Conservation (phyloP, 2,888 invertebrate species). For the Idaea straminata region DNA sequence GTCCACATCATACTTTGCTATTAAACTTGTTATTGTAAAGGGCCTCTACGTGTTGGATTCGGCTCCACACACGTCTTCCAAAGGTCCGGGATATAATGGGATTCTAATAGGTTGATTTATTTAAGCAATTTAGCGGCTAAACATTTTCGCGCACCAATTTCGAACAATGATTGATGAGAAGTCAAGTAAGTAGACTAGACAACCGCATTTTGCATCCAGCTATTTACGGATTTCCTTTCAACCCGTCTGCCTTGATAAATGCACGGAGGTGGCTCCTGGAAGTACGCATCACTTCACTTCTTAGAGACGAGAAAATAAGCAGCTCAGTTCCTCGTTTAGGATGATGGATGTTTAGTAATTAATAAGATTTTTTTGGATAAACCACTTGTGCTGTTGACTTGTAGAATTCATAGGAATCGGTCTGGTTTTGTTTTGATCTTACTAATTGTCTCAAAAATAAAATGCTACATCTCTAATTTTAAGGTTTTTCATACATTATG, state of each 20-base stretch:
- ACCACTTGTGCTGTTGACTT: not conserved
- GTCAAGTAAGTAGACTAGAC: conserved; percentile 38
- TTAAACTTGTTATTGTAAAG: no score
- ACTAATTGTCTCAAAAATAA: no score
- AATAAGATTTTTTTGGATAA: conserved; percentile 3
- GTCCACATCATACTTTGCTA: no score
- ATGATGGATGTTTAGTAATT: conserved; percentile 20
- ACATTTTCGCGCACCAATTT: conserved; percentile 13
- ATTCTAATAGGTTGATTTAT: not conserved
- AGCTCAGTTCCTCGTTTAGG: conserved; percentile 26
- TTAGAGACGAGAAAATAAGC: conserved; percentile 27
- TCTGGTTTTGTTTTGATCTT: no score
- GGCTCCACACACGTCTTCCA: no score
- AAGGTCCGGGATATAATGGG: no score
- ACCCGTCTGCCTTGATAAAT: conserved; percentile 76
- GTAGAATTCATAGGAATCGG: no score
- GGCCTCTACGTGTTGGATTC: no score
- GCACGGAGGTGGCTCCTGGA: conserved; percentile 28
- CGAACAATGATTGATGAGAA: conserved; percentile 68
- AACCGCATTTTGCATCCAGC: conserved; percentile 78
- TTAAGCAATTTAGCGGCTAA: not conserved
- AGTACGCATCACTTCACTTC: conserved; percentile 29
- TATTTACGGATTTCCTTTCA: conserved; percentile 79
- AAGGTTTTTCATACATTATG: no score
- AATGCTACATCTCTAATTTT: no score